phyloP scores from a whole-genome alignment of 2,113 vertebrate genomes.

The Siphamia tubifer region DNA sequence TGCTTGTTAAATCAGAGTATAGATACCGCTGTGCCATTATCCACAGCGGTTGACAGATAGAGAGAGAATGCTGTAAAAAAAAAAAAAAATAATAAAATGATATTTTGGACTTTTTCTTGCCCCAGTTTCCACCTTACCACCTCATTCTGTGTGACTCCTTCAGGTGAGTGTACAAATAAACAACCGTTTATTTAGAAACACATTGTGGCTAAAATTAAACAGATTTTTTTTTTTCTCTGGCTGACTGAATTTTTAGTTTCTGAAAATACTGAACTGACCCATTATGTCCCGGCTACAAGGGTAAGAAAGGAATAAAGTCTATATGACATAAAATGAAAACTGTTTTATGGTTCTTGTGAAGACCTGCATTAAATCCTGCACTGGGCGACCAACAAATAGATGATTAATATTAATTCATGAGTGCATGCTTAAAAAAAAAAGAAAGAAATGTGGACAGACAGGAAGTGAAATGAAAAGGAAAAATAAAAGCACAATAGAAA shows the following conservation, averaged over 20 bases:
- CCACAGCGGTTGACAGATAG: background rate
- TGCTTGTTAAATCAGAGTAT: background rate
- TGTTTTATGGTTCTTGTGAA: too few relatives aligned
- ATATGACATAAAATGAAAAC: too few relatives aligned
- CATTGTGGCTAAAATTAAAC: background rate
- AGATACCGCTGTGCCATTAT: conserved; percentile 2
- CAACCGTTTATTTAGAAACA: background rate
- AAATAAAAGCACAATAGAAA: too few relatives aligned
- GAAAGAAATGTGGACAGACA: too few relatives aligned
- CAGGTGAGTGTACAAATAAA: background rate
- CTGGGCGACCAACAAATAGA: too few relatives aligned
- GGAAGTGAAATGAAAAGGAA: too few relatives aligned
- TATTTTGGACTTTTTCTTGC: background rate
- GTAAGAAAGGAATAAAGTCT: too few relatives aligned
- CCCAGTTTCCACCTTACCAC: background rate
- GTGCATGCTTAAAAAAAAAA: too few relatives aligned
- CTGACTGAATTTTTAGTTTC: background rate
- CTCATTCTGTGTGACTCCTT: background rate
- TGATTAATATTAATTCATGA: too few relatives aligned
- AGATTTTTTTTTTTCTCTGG: background rate
- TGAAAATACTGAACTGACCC: background rate
- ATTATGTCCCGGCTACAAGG: background rate
- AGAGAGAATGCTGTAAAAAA: background rate
- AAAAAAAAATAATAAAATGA: background rate
- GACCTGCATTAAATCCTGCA: too few relatives aligned